Conservation (phyloP, 2,797 vertebrate species). For the Protonibea diacanthus region DNA sequence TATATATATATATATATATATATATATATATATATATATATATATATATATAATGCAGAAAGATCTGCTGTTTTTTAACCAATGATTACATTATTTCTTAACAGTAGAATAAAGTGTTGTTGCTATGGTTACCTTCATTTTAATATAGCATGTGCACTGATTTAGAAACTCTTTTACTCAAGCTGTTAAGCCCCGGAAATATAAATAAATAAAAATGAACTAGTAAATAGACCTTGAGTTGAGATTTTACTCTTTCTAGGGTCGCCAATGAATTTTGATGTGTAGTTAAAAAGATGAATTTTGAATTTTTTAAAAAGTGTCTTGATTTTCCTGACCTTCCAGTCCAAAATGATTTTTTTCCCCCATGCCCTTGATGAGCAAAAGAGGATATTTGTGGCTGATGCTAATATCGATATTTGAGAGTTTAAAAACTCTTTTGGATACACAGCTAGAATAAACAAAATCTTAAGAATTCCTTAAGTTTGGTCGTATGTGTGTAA, state of each 20-base stretch:
- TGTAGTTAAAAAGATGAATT: not conserved
- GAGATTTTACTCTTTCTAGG: not conserved
- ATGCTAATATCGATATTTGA: not conserved
- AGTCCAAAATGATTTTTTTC: not conserved
- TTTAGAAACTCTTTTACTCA: conserved; percentile 3
- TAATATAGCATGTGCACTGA: not conserved
- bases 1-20: too few species aligned
- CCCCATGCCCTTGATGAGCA: not conserved
- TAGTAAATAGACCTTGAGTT: not conserved
- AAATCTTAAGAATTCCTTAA: not conserved
- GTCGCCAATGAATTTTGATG: not conserved
- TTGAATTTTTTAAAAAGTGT: not conserved
- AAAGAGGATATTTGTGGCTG: not conserved
- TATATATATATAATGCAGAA: too few species aligned
- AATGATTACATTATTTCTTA: not conserved
- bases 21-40: too few species aligned
- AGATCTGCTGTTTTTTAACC: not conserved
- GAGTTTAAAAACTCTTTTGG: not conserved
- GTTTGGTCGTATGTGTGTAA: not conserved
- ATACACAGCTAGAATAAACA: not conserved
- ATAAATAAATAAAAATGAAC: too few species aligned
- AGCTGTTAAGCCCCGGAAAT: not conserved
- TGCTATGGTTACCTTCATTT: conserved; percentile 49
- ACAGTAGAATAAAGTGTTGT: conserved; percentile 9
- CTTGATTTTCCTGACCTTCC: not conserved